These are phyloP conservation scores for Copidosoma floridanum DNA, from an alignment of 1,140 invertebrate genomes.

Conservation along the genomic window DNA sequence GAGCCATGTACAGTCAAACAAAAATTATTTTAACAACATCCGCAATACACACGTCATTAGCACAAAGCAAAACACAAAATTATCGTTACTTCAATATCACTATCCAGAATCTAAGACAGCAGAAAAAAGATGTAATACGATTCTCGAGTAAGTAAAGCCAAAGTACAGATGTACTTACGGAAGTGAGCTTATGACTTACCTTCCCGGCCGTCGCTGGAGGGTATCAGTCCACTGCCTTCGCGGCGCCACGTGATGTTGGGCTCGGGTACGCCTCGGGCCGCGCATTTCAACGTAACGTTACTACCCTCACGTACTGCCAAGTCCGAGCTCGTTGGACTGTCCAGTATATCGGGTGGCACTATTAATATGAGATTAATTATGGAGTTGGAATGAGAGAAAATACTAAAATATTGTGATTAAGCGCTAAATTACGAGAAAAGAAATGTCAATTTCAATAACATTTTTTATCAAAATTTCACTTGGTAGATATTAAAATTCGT, in stretches of 20 bases:
- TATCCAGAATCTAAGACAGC: neutral
- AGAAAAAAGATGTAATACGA: neutral
- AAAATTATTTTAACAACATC: neutral
- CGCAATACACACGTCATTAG: neutral
- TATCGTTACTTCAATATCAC: neutral
- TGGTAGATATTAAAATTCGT: no score
- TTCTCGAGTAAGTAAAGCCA: neutral
- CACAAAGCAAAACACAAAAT: no score
- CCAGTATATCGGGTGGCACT: slow-evolving; percentile 86
- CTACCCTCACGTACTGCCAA: slow-evolving; percentile 82
- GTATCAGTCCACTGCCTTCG: slow-evolving; percentile 71
- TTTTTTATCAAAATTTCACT: no score
- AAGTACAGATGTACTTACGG: neutral
- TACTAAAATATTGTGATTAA: no score
- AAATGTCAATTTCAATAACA: no score
- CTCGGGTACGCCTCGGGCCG: slow-evolving; percentile 75
- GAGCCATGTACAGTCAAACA: neutral
- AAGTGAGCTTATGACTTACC: slow-evolving; percentile 50
- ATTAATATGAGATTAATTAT: no score
- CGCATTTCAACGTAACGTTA: slow-evolving; percentile 80
- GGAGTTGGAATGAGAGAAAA: no score
- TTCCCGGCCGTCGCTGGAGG: slow-evolving; percentile 59
- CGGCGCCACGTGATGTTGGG: slow-evolving; percentile 81
- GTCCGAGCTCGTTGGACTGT: slow-evolving; percentile 82
- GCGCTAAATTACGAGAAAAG: no score